Evolutionary conservation across 2,888 invertebrate genomes (phyloP), one percentile per base, ranked within the genome.

Genomic region (Tipula unca): DNA sequence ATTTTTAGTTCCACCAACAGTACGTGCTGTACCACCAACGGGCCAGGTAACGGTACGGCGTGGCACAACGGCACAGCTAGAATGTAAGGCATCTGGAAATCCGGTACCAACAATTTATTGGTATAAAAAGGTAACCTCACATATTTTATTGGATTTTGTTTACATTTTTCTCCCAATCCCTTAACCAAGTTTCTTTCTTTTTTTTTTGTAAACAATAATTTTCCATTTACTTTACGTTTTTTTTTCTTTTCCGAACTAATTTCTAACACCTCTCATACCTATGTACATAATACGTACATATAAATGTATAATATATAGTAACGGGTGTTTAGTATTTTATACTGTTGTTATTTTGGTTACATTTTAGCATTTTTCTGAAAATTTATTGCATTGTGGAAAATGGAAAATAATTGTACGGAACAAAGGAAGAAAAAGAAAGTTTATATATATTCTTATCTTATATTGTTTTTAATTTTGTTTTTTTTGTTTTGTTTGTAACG

Each of bases 31-130:
- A 29, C 94, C 94, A 0, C 93, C 94, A 89, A 93, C 92, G 87
- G 91, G 94, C 0, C 94, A 94, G 89, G 93, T 94, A n/a, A 94
- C 94, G 25, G 94, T 94, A 6, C 90, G 94, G 29, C 93, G 94
- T 86, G 94, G 94, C 0, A 94, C 94, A 39, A 93, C 94, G 0
- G 93, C 94, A 0, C 94, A 94, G 84, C 90, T 95, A 36, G 94
- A 94, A 90, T 95, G 95, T 88, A 91, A 94, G 86, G 95, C 94
- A 0, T 93, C 94, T 0, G 95, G 95, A 6, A 95, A 95, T 90
- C 95, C 95, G 0, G 94, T 94, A 29, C 95, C 95, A 0, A 93
- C 92, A n/a, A 94, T 95, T 86, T 92, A 92, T 13, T 95, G 95
- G 95, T 93, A 93, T 86, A 93, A 94, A 89, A 92, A 94, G 91